Conservation (phyloP, 1,140 invertebrate genomes). For the Penaeus chinensis region DNA sequence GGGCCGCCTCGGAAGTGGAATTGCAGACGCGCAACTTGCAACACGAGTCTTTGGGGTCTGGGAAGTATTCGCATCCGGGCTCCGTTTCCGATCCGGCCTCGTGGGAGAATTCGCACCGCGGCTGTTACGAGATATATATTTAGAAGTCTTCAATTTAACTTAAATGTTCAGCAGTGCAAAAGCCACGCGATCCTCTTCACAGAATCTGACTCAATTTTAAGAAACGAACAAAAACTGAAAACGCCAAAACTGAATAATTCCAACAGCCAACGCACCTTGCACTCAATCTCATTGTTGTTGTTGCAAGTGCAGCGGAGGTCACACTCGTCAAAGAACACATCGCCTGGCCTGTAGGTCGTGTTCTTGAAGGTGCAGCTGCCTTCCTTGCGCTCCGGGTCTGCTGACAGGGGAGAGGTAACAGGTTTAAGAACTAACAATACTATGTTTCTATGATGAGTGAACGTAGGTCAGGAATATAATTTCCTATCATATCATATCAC, state of each 20-base stretch:
- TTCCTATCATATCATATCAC: too few relatives aligned
- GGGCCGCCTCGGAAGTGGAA: slow-evolving; percentile 43
- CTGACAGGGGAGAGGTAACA: not conserved
- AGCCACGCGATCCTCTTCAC: too few relatives aligned
- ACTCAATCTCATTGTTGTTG: slow-evolving; percentile 67
- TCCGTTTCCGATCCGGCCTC: slow-evolving; percentile 31
- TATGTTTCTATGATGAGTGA: too few relatives aligned
- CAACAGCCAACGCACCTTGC: slow-evolving; percentile 62
- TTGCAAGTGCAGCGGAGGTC: slow-evolving; percentile 68
- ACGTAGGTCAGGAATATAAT: too few relatives aligned
- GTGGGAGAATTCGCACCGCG: slow-evolving; percentile 47
- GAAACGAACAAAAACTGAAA: too few relatives aligned
- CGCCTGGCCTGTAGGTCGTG: slow-evolving; percentile 66
- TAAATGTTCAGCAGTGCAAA: not conserved
- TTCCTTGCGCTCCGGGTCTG: slow-evolving; percentile 23
- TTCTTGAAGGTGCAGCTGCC: slow-evolving; percentile 67
- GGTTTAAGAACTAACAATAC: not conserved
- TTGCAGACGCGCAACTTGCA: slow-evolving; percentile 69
- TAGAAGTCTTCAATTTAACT: not conserved
- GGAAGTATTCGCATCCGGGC: slow-evolving; percentile 58
- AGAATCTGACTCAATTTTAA: too few relatives aligned
- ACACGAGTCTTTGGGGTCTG: slow-evolving; percentile 67
- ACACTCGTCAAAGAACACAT: slow-evolving; percentile 68
- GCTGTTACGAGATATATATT: slow-evolving; percentile 8
- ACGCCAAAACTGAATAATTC: too few relatives aligned